A percentile compares a stretch with the other conserved stretches of the same genome.
phyloP scores from a whole-genome alignment of 2,113 vertebrate genomes.

The Callipepla californica region DNA sequence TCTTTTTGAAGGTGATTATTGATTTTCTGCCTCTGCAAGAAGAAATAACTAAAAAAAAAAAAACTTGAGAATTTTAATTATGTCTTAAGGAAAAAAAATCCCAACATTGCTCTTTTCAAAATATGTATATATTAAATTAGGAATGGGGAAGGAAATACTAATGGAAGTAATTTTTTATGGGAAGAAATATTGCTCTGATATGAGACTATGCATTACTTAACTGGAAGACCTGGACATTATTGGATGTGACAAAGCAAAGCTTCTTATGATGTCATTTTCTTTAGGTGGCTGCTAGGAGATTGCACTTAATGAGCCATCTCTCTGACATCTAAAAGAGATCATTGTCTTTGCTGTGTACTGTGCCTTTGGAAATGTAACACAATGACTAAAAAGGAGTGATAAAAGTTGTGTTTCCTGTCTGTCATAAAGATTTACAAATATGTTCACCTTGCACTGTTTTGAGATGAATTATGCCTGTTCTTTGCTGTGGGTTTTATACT shows the following conservation, averaged over 20 bases:
- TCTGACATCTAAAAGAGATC: background rate
- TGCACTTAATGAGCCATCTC: background rate
- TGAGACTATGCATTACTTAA: background rate
- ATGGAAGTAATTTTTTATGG: background rate
- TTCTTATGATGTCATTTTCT: background rate
- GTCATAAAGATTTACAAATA: background rate
- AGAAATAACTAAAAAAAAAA: background rate
- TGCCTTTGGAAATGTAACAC: background rate
- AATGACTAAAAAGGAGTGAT: background rate
- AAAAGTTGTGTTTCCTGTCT: background rate
- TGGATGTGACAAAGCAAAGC: background rate
- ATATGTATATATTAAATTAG: background rate
- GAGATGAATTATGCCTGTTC: background rate
- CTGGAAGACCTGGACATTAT: background rate
- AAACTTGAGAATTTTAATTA: background rate
- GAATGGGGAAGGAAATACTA: background rate
- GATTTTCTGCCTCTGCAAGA: slow-evolving; percentile 33
- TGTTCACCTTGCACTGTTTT: background rate
- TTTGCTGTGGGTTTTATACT: background rate
- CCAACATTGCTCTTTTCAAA: background rate
- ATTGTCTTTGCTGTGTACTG: background rate
- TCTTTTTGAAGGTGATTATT: slow-evolving; percentile 19
- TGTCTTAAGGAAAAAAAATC: background rate
- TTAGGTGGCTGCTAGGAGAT: background rate
- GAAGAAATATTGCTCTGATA: background rate